Evolutionary conservation across 1,140 invertebrate genomes (phyloP).

Genomic region (Brachionus rotundiformis): DNA sequence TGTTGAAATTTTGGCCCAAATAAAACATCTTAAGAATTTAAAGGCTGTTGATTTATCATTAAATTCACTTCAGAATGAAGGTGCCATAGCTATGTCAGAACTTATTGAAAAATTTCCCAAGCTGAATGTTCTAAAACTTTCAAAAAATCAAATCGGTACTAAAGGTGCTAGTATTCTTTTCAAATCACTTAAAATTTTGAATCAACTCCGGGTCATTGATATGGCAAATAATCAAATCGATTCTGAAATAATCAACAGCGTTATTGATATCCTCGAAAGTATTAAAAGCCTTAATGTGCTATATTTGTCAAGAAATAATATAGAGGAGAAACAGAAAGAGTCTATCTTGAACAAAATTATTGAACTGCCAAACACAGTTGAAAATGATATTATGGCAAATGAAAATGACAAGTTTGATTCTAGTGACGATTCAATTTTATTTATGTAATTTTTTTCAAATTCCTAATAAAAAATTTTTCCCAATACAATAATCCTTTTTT

Average conservation of each 20-base stretch:
- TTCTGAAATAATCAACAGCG: neutral
- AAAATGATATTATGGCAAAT: constrained; percentile 26
- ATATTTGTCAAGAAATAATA: neutral
- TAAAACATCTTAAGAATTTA: neutral
- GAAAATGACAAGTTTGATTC: too few species aligned
- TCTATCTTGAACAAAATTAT: neutral
- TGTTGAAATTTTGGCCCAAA: neutral
- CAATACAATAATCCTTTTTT: too few species aligned
- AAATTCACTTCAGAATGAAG: neutral
- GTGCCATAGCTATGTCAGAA: neutral
- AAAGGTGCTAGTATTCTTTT: neutral
- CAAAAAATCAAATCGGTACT: neutral
- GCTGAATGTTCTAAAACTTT: neutral
- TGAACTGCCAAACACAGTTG: neutral
- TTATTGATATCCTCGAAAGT: neutral
- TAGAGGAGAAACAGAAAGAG: neutral
- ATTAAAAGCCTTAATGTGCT: neutral
- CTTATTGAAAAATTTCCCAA: neutral
- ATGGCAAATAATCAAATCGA: neutral
- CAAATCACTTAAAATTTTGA: neutral
- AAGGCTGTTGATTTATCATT: neutral
- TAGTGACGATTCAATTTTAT: too few species aligned
- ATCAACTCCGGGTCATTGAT: neutral
- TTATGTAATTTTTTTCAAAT: too few species aligned
- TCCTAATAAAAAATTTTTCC: too few species aligned